Percentiles rank a stretch among this genome's conserved stretches.
Evolutionary conservation across 2,888 invertebrate genomes (phyloP).

Genomic region (Cephus nigrinus): DNA sequence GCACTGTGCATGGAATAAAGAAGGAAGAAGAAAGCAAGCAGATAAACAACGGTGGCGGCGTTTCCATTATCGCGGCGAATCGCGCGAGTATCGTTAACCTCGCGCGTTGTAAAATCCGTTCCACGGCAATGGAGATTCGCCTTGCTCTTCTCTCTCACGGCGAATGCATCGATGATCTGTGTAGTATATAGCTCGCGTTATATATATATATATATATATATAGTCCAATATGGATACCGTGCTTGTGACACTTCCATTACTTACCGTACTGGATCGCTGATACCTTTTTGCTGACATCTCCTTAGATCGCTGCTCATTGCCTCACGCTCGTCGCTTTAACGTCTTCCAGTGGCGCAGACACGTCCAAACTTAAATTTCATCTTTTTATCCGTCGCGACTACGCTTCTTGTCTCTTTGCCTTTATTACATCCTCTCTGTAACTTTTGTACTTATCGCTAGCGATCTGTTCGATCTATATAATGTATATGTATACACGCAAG

Average conservation of each 20-base stretch:
- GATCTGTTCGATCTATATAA: neutral
- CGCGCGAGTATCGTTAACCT: neutral
- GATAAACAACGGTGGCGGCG: neutral
- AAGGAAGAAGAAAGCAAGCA: neutral
- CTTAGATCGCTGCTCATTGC: neutral
- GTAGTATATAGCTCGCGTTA: neutral
- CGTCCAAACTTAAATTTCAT: neutral
- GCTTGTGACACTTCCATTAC: constrained; percentile 50
- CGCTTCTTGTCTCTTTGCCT: neutral
- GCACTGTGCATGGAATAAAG: neutral
- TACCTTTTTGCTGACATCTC: neutral
- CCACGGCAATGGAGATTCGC: neutral
- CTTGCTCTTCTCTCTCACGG: neutral
- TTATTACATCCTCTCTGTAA: neutral
- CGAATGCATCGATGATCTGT: neutral
- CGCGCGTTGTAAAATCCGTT: neutral
- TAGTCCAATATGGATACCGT: neutral
- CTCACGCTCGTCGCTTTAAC: neutral
- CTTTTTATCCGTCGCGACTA: neutral
- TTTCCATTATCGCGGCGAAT: neutral
- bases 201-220: neutral
- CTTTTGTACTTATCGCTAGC: neutral
- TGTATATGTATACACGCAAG: neutral
- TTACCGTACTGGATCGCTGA: constrained; percentile 18
- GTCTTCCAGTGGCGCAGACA: neutral